A percentile compares a stretch with the other conserved stretches of the same genome.
Evolutionary conservation across 2,888 invertebrate species (phyloP).

Genomic region (Agonopterix heracliana): DNA sequence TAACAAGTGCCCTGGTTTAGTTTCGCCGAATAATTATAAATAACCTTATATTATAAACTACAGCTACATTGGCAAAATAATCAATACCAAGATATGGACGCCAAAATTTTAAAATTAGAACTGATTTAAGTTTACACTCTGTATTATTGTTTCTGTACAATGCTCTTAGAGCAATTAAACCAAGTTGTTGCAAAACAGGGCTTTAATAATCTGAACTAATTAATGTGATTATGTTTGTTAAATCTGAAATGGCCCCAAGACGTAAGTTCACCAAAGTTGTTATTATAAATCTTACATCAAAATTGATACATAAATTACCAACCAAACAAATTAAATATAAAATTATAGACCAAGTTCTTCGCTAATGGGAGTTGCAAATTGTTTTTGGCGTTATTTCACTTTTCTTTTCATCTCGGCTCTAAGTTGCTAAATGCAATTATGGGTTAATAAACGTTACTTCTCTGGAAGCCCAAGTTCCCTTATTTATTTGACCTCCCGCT

Average conservation of each 20-base stretch:
- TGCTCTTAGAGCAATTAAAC: no score
- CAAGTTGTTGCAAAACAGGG: no score
- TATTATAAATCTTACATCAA: slow-evolving; percentile 29
- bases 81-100: no score
- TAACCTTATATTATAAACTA: no score
- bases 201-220: no score
- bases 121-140: no score
- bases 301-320: slow-evolving; percentile 42
- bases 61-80: no score
- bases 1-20: no score
- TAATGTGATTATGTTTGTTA: no score
- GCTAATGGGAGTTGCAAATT: slow-evolving; percentile 53
- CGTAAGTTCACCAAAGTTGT: slow-evolving; percentile 12
- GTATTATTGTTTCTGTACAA: no score
- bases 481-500: slow-evolving; percentile 16
- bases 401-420: slow-evolving; percentile 29
- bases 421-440: slow-evolving; percentile 29
- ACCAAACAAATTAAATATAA: slow-evolving; percentile 44
- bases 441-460: slow-evolving; percentile 25
- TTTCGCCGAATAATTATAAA: no score
- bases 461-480: slow-evolving; percentile 14
- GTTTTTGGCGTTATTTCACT: slow-evolving; percentile 42
- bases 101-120: no score
- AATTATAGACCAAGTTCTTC: slow-evolving; percentile 49
- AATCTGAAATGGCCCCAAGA: background rate